Percentiles rank a stretch among this genome's conserved stretches.
Conservation (phyloP, 1,140 invertebrate genomes). For the Adoxophyes honmai region DNA sequence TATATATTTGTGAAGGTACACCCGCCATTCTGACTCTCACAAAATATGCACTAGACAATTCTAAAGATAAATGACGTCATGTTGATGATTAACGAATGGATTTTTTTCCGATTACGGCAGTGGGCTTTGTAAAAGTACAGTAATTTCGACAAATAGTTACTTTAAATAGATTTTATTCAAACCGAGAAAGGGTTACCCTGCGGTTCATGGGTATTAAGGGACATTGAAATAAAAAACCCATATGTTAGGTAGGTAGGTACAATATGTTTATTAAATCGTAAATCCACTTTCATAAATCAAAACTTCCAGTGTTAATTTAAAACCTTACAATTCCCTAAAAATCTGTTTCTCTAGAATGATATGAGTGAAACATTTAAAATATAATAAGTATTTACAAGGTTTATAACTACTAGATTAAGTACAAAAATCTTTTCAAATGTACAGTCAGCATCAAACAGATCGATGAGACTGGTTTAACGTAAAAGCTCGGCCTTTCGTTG, state of each 20-base stretch:
- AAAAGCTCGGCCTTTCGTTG: too few relatives aligned
- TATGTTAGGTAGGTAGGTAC: conserved; percentile 38
- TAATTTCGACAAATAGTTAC: too few relatives aligned
- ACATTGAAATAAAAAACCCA: conserved; percentile 22
- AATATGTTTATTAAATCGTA: conserved; percentile 71
- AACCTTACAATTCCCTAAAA: conserved; percentile 67
- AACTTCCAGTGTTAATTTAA: conserved; percentile 54
- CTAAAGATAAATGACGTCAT: too few relatives aligned
- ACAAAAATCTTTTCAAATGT: conserved; percentile 1
- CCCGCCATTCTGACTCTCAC: too few relatives aligned
- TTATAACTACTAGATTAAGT: conserved; percentile 46
- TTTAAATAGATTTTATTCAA: too few relatives aligned
- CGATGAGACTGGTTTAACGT: too few relatives aligned
- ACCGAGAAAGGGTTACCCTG: too few relatives aligned
- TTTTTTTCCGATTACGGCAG: too few relatives aligned
- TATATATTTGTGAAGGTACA: too few relatives aligned
- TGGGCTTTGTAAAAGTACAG: too few relatives aligned
- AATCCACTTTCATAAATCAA: conserved; percentile 66
- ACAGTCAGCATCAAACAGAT: neutral
- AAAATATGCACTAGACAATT: too few relatives aligned
- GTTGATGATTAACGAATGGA: too few relatives aligned
- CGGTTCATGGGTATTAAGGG: neutral
- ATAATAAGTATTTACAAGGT: conserved; percentile 68
- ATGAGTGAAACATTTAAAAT: conserved; percentile 71
- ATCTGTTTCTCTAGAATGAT: conserved; percentile 67